Percentiles rank a stretch among this genome's conserved stretches.
Evolutionary conservation across 2,888 invertebrate species (phyloP).

Genomic region (Epiblema foenella): DNA sequence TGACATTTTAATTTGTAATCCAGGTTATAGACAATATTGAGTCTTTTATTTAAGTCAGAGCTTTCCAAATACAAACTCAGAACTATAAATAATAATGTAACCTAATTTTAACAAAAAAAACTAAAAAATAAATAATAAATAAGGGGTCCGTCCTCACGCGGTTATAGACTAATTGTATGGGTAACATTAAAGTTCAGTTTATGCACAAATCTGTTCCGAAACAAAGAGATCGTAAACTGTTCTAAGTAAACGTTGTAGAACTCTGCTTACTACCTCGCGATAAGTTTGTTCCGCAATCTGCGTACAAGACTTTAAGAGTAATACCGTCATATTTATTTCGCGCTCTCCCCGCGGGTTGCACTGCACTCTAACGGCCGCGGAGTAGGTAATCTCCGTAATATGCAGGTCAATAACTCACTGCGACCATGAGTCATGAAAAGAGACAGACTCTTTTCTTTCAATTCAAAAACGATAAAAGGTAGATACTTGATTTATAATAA

Average conservation of each 20-base stretch:
- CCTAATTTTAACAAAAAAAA: too few species aligned
- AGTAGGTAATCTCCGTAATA: constrained; percentile 9
- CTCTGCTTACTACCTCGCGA: not conserved
- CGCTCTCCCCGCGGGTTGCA: not conserved
- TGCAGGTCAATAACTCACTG: constrained; percentile 1
- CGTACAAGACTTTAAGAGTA: not conserved
- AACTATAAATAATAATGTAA: too few species aligned
- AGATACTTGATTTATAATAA: too few species aligned
- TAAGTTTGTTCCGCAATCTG: not conserved
- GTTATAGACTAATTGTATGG: not conserved
- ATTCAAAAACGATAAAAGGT: not conserved
- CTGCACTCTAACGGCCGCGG: constrained; percentile 1
- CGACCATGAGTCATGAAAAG: not conserved
- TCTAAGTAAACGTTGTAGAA: not conserved
- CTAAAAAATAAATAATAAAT: too few species aligned
- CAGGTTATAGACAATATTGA: too few species aligned
- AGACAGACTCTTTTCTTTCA: not conserved
- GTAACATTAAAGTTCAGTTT: not conserved
- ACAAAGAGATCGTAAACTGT: not conserved
- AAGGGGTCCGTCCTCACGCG: too few species aligned
- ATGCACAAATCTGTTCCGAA: not conserved
- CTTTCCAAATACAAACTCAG: too few species aligned
- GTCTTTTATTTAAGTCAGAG: too few species aligned
- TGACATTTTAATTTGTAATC: too few species aligned
- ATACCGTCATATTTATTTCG: not conserved